Base-by-base conservation (phyloP, 2,888 invertebrate species). In the Marronus borbonicus region DNA sequence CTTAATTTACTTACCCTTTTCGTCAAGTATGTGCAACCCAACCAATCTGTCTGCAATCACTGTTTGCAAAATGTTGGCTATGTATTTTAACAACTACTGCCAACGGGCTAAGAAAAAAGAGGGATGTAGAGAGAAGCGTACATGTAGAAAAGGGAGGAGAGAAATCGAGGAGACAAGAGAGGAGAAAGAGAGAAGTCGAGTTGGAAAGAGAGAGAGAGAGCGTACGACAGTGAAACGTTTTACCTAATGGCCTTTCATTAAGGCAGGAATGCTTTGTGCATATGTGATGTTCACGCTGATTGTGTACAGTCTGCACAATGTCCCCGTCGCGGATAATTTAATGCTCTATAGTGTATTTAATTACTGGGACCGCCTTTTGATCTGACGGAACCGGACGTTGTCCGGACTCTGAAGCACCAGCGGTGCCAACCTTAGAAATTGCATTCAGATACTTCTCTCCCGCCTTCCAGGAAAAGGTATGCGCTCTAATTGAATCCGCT, bases 231-330 rank as follows among this genome's bases (percentile, higher is more conserved):
- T 84, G 86, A 86, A 87, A 86, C 87, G 87, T 87, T 88, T 88
- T 87, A 87, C 87, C 87, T 87, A 88, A 88, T 88, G 88, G 87
- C 85, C 87, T 87, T 88, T 88, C 88, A 88, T 88, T 88, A 87
- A 87, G 86, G 86, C 85, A 85, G 87, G 87, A 88, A 88, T 87
- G 87, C 88, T 88, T 88, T 88, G 88, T 88, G 88, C 87, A 88
- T 88, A 87, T 87, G 87, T 87, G 88, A 88, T 87, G 88, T 87
- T 86, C 86, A 85, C 86, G 86, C 85, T 87, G 86, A 87, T 86
- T 86, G 86, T 86, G 85, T 86, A 85, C 86, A 85, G 84, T 85
- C 85, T 83, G 84, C 81, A 84, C 85, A 85, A 84, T 84, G 81
- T 80, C 79, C 79, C 76, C 79, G 79, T 79, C 82, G 82, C 84